A percentile compares a stretch with the other conserved stretches of the same genome.
These are phyloP conservation scores for Pseudomugil gertrudae DNA, from an alignment of 2,797 vertebrate species.

Conservation along the genomic window DNA sequence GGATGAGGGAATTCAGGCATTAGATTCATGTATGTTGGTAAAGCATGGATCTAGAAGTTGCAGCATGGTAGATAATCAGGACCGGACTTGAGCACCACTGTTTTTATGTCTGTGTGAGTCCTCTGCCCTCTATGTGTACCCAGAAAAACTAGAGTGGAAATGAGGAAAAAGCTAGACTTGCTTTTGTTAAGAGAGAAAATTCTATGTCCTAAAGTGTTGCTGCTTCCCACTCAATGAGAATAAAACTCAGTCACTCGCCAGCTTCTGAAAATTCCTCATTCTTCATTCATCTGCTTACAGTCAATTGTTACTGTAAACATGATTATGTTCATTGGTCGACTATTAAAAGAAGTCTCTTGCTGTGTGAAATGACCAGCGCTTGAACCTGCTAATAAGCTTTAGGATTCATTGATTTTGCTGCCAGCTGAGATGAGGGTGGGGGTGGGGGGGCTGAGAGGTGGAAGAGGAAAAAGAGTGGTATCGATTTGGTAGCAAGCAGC, in stretches of 20 bases:
- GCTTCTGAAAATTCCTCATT: not conserved
- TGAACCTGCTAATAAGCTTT: constrained; percentile 69
- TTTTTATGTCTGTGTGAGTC: no score
- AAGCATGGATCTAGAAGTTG: no score
- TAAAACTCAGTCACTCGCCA: not conserved
- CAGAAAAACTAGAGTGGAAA: no score
- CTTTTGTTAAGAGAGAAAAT: not conserved
- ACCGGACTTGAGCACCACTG: no score
- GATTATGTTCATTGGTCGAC: constrained; percentile 3
- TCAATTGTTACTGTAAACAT: not conserved
- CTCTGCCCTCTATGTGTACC: no score
- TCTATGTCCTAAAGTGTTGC: no score
- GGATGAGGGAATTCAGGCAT: no score
- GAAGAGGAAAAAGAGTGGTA: constrained; percentile 45
- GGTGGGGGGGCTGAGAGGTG: constrained; percentile 19
- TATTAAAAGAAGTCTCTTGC: constrained; percentile 1
- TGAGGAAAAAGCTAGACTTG: no score
- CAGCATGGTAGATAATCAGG: no score
- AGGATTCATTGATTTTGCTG: constrained; percentile 64
- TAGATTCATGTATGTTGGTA: no score
- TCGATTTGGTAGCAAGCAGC: constrained; percentile 67
- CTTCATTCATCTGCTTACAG: not conserved
- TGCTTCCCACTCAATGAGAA: not conserved
- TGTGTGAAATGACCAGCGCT: constrained; percentile 59
- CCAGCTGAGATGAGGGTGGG: constrained; percentile 26